These are phyloP conservation scores for Drosophila pseudoobscura DNA, from an alignment of 1,140 invertebrate genomes.

Conservation along the genomic window DNA sequence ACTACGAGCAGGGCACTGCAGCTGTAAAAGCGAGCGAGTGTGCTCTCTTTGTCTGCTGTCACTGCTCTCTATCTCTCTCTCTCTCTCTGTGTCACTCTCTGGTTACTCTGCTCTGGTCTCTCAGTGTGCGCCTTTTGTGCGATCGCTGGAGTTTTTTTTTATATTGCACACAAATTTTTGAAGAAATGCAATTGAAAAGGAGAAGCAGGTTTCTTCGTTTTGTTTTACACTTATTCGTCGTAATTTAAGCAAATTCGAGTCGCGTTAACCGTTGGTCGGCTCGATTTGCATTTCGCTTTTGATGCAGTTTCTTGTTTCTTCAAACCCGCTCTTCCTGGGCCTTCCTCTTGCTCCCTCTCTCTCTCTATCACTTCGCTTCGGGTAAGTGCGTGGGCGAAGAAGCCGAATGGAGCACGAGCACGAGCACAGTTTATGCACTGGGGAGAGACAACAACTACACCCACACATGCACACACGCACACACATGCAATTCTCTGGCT, in stretches of 20 bases:
- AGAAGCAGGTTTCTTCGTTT: no score
- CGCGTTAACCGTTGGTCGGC: conserved; percentile 11
- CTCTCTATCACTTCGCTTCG: conserved; percentile 21
- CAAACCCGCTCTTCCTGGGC: conserved; percentile 36
- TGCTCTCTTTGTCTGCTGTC: conserved; percentile 1
- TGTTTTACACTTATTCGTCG: no score
- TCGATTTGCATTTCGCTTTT: conserved; percentile 40
- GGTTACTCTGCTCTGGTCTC: no score
- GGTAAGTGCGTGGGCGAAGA: conserved; percentile 62
- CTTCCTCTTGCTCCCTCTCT: conserved; percentile 10
- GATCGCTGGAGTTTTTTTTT: no score
- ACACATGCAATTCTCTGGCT: conserved; percentile 47
- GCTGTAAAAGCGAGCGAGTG: background rate
- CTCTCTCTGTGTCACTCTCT: no score
- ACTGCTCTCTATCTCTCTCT: no score
- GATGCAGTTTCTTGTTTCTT: conserved; percentile 36
- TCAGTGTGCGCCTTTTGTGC: no score
- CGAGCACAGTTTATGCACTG: conserved; percentile 53
- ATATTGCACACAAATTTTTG: no score
- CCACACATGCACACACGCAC: conserved; percentile 39
- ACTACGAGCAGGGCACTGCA: conserved; percentile 47
- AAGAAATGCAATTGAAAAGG: no score
- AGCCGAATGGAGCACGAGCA: conserved; percentile 28
- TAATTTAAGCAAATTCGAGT: no score
- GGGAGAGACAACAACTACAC: conserved; percentile 46